Evolutionary conservation across 1,140 invertebrate genomes (phyloP).

Genomic region (Adoxophyes honmai): DNA sequence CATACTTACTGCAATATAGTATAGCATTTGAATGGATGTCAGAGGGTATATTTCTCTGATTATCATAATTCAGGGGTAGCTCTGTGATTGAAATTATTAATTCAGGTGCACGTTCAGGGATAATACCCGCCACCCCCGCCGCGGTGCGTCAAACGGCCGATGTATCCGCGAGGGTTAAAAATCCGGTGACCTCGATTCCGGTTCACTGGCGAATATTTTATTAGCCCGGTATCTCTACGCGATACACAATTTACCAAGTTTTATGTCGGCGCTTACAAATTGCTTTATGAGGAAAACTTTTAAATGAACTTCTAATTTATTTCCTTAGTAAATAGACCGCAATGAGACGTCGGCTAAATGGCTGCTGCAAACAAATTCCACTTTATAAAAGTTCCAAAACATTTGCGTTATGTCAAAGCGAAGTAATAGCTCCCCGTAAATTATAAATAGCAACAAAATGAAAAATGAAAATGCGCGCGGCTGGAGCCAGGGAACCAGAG

Average conservation of each 20-base stretch:
- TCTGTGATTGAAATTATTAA: slow-evolving; percentile 2
- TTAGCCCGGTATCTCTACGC: not conserved
- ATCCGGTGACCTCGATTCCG: not conserved
- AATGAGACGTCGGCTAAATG: slow-evolving; percentile 11
- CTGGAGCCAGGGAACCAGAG: not conserved
- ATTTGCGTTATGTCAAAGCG: slow-evolving; percentile 10
- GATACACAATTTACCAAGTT: slow-evolving; percentile 7
- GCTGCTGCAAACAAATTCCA: slow-evolving; percentile 1
- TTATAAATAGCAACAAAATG: slow-evolving; percentile 11
- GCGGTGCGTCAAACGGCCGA: not conserved
- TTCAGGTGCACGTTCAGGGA: slow-evolving; percentile 7
- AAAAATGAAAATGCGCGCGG: slow-evolving; percentile 10
- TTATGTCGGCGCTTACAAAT: slow-evolving; percentile 8
- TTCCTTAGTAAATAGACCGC: slow-evolving; percentile 12
- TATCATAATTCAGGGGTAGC: not conserved
- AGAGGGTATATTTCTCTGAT: no score
- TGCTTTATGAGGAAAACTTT: slow-evolving; percentile 6
- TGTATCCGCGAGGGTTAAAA: not conserved
- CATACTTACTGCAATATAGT: no score
- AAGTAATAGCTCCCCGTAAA: slow-evolving; percentile 5
- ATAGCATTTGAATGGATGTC: no score
- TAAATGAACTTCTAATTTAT: slow-evolving; percentile 15
- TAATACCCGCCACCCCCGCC: not conserved
- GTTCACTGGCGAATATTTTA: slow-evolving; percentile 2
- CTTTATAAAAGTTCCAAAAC: not conserved